These are phyloP conservation scores for Megalops atlanticus DNA, from an alignment of 2,113 vertebrate species.

Conservation along the genomic window DNA sequence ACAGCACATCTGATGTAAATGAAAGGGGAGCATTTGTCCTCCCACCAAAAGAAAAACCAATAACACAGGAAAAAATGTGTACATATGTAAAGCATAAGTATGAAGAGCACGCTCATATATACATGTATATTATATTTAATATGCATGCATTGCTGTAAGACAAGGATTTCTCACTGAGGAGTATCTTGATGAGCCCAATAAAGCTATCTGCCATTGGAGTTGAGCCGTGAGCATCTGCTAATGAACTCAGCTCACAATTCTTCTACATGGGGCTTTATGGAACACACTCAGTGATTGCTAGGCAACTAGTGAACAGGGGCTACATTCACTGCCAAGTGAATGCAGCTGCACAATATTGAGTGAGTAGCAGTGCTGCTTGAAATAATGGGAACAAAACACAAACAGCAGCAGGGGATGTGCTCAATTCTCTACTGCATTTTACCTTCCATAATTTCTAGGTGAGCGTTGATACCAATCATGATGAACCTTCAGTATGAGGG, in stretches of 20 bases:
- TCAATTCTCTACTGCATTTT: not conserved
- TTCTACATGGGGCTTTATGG: not conserved
- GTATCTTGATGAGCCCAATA: not conserved
- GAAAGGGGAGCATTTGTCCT: not conserved
- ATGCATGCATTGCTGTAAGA: not conserved
- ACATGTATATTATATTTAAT: not conserved
- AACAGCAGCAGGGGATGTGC: not conserved
- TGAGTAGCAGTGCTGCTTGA: not conserved
- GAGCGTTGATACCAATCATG: not conserved
- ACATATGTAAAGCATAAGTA: not conserved
- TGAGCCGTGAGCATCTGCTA: too few species aligned
- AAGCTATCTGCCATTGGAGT: not conserved
- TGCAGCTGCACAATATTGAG: conserved; percentile 7
- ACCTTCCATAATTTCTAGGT: not conserved
- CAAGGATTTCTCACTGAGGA: not conserved
- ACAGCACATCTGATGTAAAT: not conserved
- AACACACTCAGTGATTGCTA: conserved; percentile 11
- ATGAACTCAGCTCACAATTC: not conserved
- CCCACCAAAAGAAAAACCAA: not conserved
- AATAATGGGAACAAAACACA: conserved; percentile 5
- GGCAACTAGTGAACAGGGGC: conserved; percentile 18
- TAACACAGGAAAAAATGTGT: not conserved
- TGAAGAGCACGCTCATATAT: not conserved
- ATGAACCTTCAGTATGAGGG: not conserved
- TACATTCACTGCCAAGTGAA: not conserved